These are phyloP conservation scores for Drosophila burlai DNA, from an alignment of 1,140 invertebrate species.

Conservation along the genomic window DNA sequence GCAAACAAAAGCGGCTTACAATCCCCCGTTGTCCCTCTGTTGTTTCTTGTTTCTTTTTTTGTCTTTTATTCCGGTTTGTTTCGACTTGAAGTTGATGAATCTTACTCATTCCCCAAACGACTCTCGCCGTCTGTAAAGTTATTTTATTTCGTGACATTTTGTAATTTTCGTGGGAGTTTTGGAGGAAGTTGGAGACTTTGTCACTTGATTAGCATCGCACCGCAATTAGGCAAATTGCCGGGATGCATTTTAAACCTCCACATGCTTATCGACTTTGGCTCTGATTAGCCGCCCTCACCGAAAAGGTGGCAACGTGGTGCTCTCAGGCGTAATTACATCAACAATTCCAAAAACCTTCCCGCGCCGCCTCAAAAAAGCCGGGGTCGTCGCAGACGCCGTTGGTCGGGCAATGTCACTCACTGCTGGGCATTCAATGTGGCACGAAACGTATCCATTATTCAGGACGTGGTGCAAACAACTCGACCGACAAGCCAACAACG, in stretches of 20 bases:
- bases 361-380: conserved; percentile 33
- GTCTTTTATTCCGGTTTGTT: conserved; percentile 37
- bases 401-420: conserved; percentile 69
- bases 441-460: conserved; percentile 79
- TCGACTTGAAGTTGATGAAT: conserved; percentile 67
- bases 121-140: conserved; percentile 57
- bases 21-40: conserved; percentile 1
- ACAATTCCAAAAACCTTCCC: conserved; percentile 74
- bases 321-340: conserved; percentile 80
- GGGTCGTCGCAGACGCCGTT: neutral
- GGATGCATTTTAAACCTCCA: conserved; percentile 55
- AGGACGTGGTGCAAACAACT: conserved; percentile 77
- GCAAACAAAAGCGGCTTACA: conserved; percentile 63
- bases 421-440: conserved; percentile 75
- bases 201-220: conserved; percentile 61
- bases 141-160: conserved; percentile 57
- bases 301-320: conserved; percentile 38
- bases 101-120: conserved; percentile 49
- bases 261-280: conserved; percentile 60
- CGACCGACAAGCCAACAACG: conserved; percentile 66
- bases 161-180: conserved; percentile 14
- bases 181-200: conserved; percentile 36
- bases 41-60: conserved; percentile 9
- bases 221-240: conserved; percentile 75
- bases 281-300: conserved; percentile 20